These are phyloP conservation scores for Dastarcus helophoroides DNA, from an alignment of 2,888 invertebrate species.

Conservation along the genomic window DNA sequence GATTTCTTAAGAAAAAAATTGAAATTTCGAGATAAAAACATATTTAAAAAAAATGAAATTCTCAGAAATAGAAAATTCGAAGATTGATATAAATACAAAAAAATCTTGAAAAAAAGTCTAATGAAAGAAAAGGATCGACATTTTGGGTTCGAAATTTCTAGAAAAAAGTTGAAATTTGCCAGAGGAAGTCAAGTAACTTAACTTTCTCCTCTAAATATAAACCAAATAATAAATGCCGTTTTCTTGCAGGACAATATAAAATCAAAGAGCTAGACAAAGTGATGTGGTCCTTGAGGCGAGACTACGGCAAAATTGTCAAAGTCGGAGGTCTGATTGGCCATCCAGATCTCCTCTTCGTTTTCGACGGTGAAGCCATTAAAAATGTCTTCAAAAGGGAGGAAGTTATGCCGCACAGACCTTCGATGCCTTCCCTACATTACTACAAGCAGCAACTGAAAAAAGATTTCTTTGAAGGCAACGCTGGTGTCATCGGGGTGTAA, in stretches of 20 bases:
- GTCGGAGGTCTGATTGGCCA: slow-evolving; percentile 64
- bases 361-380: slow-evolving; percentile 61
- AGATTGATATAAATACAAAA: no score
- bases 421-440: slow-evolving; percentile 60
- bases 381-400: slow-evolving; percentile 60
- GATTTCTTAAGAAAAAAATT: no score
- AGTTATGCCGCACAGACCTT: slow-evolving; percentile 56
- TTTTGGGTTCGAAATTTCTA: no score
- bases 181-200: no score
- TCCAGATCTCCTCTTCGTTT: slow-evolving; percentile 62
- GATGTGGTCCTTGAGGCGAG: slow-evolving; percentile 45
- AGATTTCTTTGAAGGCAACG: slow-evolving; percentile 59
- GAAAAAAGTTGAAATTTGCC: no score
- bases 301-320: slow-evolving; percentile 49
- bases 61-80: no score
- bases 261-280: slow-evolving; percentile 47
- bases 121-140: no score
- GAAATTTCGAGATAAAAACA: no score
- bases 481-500: slow-evolving; percentile 67
- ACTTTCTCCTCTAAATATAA: no score
- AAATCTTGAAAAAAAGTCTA: no score
- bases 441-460: slow-evolving; percentile 57
- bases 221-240: no score
- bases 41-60: no score
- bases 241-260: slow-evolving; percentile 42